Conservation (phyloP, 2,888 invertebrate species). For the Cordylochernes scorpioides region DNA sequence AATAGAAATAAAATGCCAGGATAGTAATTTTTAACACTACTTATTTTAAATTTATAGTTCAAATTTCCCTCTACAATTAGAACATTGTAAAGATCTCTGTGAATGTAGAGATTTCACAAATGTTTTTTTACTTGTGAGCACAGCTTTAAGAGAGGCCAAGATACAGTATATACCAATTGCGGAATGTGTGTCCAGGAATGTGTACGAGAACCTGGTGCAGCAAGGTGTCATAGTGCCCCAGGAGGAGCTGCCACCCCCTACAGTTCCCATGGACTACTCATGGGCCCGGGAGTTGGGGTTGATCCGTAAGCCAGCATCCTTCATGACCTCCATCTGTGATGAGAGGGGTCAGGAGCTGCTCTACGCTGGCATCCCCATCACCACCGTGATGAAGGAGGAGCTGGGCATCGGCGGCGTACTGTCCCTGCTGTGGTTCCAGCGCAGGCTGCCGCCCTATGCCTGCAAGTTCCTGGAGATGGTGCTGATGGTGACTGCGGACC, state of each 20-base stretch:
- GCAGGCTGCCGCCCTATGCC: slow-evolving; percentile 72
- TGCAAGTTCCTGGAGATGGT: slow-evolving; percentile 97
- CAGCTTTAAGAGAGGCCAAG: no score
- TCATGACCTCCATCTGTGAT: slow-evolving; percentile 97
- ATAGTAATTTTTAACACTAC: no score
- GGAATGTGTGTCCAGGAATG: slow-evolving; percentile 22
- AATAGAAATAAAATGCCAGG: no score
- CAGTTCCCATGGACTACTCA: slow-evolving; percentile 98
- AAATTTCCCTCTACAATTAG: no score
- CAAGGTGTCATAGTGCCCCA: slow-evolving; percentile 56
- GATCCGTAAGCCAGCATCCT: slow-evolving; percentile 92
- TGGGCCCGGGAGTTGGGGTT: slow-evolving; percentile 96
- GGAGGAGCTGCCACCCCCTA: slow-evolving; percentile 82
- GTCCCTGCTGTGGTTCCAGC: slow-evolving; percentile 90
- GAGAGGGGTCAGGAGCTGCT: slow-evolving; percentile 87
- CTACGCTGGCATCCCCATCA: slow-evolving; percentile 72
- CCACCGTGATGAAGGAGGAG: slow-evolving; percentile 58
- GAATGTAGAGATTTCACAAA: no score
- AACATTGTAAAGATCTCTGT: no score
- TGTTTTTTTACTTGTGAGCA: no score
- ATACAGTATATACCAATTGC: no score
- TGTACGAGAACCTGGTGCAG: slow-evolving; percentile 38
- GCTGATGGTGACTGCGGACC: slow-evolving; percentile 79
- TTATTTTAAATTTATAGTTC: no score
- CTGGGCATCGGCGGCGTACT: slow-evolving; percentile 94